Conservation (phyloP, 2,888 invertebrate species). For the Mechanitis mazaeus region DNA sequence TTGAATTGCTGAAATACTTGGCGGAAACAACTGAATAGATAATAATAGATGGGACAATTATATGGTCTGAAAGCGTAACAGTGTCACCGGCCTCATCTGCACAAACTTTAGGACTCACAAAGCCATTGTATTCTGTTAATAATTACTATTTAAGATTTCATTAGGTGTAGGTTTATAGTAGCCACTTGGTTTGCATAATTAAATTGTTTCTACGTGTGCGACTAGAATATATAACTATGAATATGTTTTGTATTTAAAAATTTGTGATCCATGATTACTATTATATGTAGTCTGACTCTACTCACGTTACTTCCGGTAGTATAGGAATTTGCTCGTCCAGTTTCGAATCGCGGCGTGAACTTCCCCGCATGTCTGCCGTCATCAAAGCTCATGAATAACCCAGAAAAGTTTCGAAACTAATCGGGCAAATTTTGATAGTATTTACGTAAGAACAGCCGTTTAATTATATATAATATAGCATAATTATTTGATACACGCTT, state of each 20-base stretch:
- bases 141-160: conserved; percentile 21
- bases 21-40: conserved; percentile 58
- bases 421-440: too few species aligned
- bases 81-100: conserved; percentile 54
- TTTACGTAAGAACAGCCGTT: too few species aligned
- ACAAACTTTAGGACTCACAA: conserved; percentile 22
- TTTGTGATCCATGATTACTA: too few species aligned
- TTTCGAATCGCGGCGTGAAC: too few species aligned
- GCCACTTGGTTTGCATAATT: conserved; percentile 16
- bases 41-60: conserved; percentile 56
- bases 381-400: too few species aligned
- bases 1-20: conserved; percentile 34
- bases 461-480: too few species aligned
- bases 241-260: not conserved
- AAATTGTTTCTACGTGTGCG: conserved; percentile 9
- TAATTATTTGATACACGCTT: too few species aligned
- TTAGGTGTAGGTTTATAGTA: conserved; percentile 18
- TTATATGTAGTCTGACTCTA: too few species aligned
- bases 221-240: conserved; percentile 13
- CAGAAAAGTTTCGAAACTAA: too few species aligned
- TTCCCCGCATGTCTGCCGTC: too few species aligned
- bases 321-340: too few species aligned
- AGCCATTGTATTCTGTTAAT: conserved; percentile 19
- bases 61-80: conserved; percentile 62
- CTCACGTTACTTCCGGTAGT: too few species aligned